A percentile compares a stretch with the other conserved stretches of the same genome.
Conservation (phyloP, 2,113 vertebrate species). For the Sisor rabdophorus region DNA sequence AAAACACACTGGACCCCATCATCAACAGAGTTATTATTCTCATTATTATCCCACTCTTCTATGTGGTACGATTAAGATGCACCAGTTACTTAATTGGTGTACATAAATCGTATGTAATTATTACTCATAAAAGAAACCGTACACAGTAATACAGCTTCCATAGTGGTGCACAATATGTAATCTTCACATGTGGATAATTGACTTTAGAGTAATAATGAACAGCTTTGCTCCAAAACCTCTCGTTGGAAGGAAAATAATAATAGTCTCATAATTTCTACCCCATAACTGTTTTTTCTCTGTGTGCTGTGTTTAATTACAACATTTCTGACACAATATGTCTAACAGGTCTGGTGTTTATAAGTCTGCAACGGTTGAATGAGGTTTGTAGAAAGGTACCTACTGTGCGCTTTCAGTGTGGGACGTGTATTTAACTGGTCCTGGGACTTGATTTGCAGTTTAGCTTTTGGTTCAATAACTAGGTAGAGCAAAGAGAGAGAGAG, state of each 20-base stretch:
- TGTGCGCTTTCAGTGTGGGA: too few relatives aligned
- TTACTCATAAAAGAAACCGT: background rate
- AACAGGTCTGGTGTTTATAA: background rate
- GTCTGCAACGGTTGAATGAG: background rate
- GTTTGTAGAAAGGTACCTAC: background rate
- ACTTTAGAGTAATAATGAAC: background rate
- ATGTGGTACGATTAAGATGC: constrained; percentile 2
- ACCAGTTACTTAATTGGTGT: background rate
- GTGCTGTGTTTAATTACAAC: background rate
- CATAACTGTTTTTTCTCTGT: background rate
- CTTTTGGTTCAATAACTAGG: background rate
- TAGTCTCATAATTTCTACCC: background rate
- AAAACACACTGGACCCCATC: background rate
- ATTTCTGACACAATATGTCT: background rate
- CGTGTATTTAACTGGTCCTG: background rate
- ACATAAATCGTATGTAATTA: background rate
- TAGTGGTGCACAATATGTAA: background rate
- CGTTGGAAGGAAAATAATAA: background rate
- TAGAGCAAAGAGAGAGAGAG: background rate
- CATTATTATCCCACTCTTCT: constrained; percentile 6
- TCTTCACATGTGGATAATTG: background rate
- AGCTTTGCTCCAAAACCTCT: background rate
- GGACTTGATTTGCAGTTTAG: background rate
- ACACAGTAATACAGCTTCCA: background rate
- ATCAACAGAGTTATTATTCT: constrained; percentile 18